These are phyloP conservation scores for Tor tambroides DNA, from an alignment of 2,113 vertebrate genomes.

Conservation along the genomic window DNA sequence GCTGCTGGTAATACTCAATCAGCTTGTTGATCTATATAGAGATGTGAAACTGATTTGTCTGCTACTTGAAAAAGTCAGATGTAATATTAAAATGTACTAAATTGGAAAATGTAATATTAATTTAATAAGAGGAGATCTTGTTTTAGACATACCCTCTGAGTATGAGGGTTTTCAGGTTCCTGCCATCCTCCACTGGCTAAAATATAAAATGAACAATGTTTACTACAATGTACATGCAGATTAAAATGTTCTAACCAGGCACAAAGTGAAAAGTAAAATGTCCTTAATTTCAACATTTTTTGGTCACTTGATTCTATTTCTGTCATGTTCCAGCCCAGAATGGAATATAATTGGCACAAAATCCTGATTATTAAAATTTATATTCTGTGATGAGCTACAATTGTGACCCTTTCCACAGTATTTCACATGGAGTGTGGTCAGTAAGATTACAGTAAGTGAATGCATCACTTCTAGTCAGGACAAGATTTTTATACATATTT, in stretches of 20 bases:
- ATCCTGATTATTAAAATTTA: neutral
- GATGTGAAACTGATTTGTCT: neutral
- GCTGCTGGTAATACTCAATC: conserved; percentile 96
- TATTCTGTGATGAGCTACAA: neutral
- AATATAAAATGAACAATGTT: conserved; percentile 62
- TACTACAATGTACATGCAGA: neutral
- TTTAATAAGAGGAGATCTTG: neutral
- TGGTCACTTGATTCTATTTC: neutral
- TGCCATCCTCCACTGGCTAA: conserved; percentile 98
- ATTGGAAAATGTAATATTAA: neutral
- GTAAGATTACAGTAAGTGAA: neutral
- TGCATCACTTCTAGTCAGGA: neutral
- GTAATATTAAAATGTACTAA: neutral
- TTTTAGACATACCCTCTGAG: conserved; percentile 84
- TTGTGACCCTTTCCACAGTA: neutral
- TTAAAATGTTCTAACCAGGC: neutral
- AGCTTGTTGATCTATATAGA: conserved; percentile 91
- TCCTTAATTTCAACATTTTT: neutral
- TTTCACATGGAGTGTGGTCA: neutral
- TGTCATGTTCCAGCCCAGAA: neutral
- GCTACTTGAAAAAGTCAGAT: neutral
- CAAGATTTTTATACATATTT: neutral
- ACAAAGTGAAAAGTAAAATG: neutral
- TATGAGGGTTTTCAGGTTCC: conserved; percentile 93
- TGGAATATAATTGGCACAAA: neutral